Evolutionary conservation across 2,888 invertebrate genomes (phyloP).

Genomic region (Hermodice carunculata): DNA sequence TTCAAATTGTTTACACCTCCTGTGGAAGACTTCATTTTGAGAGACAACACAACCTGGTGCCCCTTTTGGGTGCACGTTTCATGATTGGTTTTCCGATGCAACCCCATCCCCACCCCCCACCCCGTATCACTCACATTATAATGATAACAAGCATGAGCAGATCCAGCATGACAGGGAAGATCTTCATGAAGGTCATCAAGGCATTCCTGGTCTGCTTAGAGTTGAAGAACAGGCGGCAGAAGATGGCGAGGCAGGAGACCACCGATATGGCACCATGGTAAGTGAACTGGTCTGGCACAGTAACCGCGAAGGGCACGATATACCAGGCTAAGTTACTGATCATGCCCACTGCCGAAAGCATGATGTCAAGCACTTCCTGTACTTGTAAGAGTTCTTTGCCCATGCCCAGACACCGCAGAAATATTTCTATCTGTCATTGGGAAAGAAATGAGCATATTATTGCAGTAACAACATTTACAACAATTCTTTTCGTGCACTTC

Average conservation of each 20-base stretch:
- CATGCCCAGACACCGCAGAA: conserved; percentile 4
- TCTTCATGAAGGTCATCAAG: conserved; percentile 15
- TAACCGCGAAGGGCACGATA: conserved; percentile 2
- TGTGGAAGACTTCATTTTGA: too few species aligned
- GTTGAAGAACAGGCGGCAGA: conserved; percentile 17
- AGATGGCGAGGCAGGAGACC: conserved; percentile 15
- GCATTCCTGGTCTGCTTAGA: conserved; percentile 16
- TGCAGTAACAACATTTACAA: too few species aligned
- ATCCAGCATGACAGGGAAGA: conserved; percentile 24
- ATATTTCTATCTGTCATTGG: conserved; percentile 19
- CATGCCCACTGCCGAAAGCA: not conserved
- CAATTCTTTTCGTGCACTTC: too few species aligned
- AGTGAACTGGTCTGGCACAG: not conserved
- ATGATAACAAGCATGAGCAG: conserved; percentile 16
- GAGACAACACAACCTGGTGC: too few species aligned
- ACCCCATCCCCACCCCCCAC: too few species aligned
- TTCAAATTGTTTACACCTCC: too few species aligned
- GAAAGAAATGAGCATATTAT: too few species aligned
- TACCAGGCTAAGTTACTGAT: conserved; percentile 18
- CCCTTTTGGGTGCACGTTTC: too few species aligned
- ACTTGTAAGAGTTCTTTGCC: not conserved
- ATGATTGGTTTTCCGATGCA: too few species aligned
- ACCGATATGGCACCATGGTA: conserved; percentile 17
- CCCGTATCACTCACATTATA: conserved; percentile 22
- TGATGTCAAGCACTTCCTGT: conserved; percentile 14